Percentiles rank a stretch among this genome's conserved stretches.
phyloP scores from a whole-genome alignment of 2,888 invertebrate species.

The Neoitamus cyanurus region DNA sequence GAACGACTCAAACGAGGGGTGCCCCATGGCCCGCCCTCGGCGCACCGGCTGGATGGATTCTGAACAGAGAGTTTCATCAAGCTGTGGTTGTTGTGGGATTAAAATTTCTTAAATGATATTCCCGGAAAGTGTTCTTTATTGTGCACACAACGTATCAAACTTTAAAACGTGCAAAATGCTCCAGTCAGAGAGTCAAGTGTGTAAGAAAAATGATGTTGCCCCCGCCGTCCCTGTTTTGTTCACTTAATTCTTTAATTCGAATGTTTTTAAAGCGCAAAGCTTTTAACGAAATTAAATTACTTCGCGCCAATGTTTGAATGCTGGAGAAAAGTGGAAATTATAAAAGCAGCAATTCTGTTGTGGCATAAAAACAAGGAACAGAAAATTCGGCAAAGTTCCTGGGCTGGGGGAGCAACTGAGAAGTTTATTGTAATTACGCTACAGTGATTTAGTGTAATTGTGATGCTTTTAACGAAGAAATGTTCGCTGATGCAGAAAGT shows the following conservation, averaged over 20 bases:
- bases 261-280: conserved; percentile 43
- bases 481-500: not conserved
- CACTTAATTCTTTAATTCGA: conserved; percentile 31
- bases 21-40: not conserved
- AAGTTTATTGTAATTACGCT: conserved; percentile 9
- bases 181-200: not conserved
- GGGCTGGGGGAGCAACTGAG: not conserved
- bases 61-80: not conserved
- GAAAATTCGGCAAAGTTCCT: not conserved
- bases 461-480: conserved; percentile 1
- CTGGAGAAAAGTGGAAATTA: conserved; percentile 10
- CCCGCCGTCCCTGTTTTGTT: not conserved
- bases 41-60: not conserved
- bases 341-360: not conserved
- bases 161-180: not conserved
- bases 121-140: not conserved
- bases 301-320: conserved; percentile 38
- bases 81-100: not conserved
- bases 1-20: not conserved
- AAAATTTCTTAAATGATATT: not conserved
- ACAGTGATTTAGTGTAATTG: conserved; percentile 13
- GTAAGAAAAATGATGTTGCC: not conserved
- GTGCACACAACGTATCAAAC: not conserved
- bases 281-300: conserved; percentile 49
- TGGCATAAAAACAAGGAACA: conserved; percentile 2